These are phyloP conservation scores for Epistrophe eligans DNA, from an alignment of 2,888 invertebrate species.

Conservation along the genomic window DNA sequence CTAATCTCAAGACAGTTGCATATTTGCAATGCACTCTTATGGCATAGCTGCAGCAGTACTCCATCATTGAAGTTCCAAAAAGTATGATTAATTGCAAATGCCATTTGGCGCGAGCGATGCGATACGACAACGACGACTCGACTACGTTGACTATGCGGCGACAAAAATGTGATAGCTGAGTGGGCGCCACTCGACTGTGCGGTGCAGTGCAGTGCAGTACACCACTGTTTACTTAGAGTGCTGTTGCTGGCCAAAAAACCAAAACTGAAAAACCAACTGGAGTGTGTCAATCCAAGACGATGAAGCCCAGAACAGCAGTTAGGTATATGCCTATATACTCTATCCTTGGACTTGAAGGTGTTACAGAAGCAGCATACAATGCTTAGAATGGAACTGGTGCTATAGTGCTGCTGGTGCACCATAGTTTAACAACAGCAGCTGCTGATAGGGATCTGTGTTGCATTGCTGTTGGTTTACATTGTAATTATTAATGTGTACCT, in stretches of 20 bases:
- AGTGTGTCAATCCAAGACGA: constrained; percentile 66
- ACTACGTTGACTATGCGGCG: constrained; percentile 41
- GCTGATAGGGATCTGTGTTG: constrained; percentile 70
- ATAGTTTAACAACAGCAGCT: constrained; percentile 49
- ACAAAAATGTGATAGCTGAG: constrained; percentile 72
- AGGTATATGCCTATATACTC: too few relatives aligned
- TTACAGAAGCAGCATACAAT: constrained; percentile 44
- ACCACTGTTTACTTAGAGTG: constrained; percentile 19
- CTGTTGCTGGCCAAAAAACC: constrained; percentile 13
- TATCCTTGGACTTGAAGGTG: constrained; percentile 33
- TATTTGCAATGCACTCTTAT: background rate
- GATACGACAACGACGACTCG: constrained; percentile 54
- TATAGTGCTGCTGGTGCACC: constrained; percentile 14
- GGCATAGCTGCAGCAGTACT: constrained; percentile 45
- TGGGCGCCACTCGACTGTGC: constrained; percentile 73
- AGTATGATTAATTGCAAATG: constrained; percentile 73
- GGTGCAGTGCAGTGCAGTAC: constrained; percentile 35
- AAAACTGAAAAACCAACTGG: constrained; percentile 41
- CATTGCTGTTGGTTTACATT: constrained; percentile 62
- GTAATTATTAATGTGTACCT: constrained; percentile 73
- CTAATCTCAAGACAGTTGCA: constrained; percentile 29
- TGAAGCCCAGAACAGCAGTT: constrained; percentile 30
- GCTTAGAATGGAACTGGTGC: constrained; percentile 17
- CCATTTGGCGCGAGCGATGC: constrained; percentile 72
- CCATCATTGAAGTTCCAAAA: constrained; percentile 69